Conservation (phyloP, 2,113 vertebrate species). For the Camarhynchus parvulus region DNA sequence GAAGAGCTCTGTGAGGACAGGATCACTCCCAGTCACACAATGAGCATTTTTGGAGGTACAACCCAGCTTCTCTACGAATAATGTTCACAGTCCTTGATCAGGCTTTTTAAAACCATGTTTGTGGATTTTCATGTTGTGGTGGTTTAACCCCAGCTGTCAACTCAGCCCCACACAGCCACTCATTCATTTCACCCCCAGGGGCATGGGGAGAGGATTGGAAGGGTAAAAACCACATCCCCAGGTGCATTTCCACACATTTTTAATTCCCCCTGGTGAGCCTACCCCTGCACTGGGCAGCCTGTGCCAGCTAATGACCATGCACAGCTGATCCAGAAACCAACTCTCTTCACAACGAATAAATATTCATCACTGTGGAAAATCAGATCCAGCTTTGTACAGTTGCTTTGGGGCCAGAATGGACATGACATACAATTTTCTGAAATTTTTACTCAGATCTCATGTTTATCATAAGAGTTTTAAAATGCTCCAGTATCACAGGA, state of each 20-base stretch:
- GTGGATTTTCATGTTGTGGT: neutral
- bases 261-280: neutral
- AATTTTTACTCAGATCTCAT: neutral
- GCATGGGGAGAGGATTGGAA: neutral
- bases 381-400: neutral
- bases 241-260: neutral
- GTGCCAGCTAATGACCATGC: neutral
- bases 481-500: neutral
- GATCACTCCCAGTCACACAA: neutral
- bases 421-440: neutral
- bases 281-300: neutral
- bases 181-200: rapidly evolving
- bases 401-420: neutral
- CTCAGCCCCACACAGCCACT: neutral
- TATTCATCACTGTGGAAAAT: neutral
- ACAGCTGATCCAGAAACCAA: neutral
- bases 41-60: neutral
- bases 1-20: neutral
- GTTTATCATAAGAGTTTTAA: neutral
- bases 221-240: neutral
- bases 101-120: neutral
- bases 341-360: neutral
- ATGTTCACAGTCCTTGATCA: neutral
- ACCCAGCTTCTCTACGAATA: neutral
- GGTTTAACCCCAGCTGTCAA: neutral